phyloP scores from a whole-genome alignment of 2,888 invertebrate genomes.

The Piscicola geometra region DNA sequence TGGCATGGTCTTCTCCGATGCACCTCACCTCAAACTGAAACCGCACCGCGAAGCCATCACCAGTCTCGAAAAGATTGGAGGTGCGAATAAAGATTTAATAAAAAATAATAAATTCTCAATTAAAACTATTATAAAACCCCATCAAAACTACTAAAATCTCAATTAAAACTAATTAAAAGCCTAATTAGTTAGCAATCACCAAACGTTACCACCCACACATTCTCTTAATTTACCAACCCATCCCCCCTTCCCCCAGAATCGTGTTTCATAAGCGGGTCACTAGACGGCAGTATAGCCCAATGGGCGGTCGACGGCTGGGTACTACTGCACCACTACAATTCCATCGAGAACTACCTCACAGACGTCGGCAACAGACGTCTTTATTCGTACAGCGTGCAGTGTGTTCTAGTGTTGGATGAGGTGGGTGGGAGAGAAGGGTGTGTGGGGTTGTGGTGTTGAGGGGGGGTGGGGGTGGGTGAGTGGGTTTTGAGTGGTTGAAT shows the following conservation, averaged over 20 bases:
- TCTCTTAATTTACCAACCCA: neutral
- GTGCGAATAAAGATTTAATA: neutral
- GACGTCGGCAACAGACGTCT: conserved; percentile 16
- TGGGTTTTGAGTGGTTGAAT: neutral
- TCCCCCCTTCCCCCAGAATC: neutral
- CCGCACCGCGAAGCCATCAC: conserved; percentile 23
- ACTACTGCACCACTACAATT: conserved; percentile 21
- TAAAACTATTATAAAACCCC: no score
- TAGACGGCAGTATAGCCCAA: conserved; percentile 31
- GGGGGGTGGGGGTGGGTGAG: neutral
- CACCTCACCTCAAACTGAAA: conserved; percentile 7
- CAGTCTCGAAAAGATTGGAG: neutral
- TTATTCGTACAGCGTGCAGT: conserved; percentile 31
- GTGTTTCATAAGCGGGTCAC: conserved; percentile 26
- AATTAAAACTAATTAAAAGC: no score
- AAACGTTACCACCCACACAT: no score
- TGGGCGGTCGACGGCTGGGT: conserved; percentile 20
- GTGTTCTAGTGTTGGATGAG: conserved; percentile 15
- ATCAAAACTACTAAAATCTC: no score
- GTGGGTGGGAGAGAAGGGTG: neutral
- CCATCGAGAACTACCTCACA: conserved; percentile 26
- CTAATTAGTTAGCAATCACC: no score
- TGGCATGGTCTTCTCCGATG: neutral
- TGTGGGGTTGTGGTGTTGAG: neutral
- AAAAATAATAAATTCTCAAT: no score